Evolutionary conservation across 2,113 vertebrate species (phyloP), one percentile per base, ranked within the genome.

Genomic region (Narcine bancroftii): DNA sequence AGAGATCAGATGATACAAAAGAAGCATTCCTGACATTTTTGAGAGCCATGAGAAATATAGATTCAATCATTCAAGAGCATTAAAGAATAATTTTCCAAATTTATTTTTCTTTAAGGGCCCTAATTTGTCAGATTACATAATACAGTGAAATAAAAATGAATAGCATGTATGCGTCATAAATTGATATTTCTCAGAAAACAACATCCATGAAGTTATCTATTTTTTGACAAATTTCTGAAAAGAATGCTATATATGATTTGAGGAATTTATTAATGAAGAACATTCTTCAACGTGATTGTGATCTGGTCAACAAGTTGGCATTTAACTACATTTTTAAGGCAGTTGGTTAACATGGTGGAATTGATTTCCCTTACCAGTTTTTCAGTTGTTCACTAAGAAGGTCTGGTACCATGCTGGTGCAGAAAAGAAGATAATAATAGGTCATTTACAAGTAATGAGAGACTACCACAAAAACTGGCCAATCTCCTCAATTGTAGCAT

Each of bases 351-450:
- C 36, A 53, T 87, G 6, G 1, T 60, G 13, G n/a, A 60, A 60
- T 60, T 60, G 33, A 17, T 87, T 87, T 87, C n/a, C n/a, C 81
- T 87, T 60, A 87, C 81, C 81, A 87, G 17, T 56, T 87, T 60
- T 87, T 56, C n/a, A 63, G 29, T 87, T 87, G 50, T 60, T 60
- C n/a, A 60, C 33, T 39, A n/a, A 63, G 53, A 36, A 21, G 81
- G 53, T 87, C 53, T 36, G 81, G 53, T 60, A 36, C 21, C 50
- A 63, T 39, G 15, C 81, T 87, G 81, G 36, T 87, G 33, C 53
- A 87, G 19, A 87, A 60, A 21, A 87, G 53, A 87, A 17, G 60
- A 13, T 36, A 85, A 56, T 85, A 39, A 19, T 19, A 17, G 50
- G 60, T 60, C 19, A 60, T 36, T 60, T 19, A 85, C 50, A 60